Base-by-base conservation (phyloP, 2,113 vertebrate species). In the Phoxinus phoxinus region DNA sequence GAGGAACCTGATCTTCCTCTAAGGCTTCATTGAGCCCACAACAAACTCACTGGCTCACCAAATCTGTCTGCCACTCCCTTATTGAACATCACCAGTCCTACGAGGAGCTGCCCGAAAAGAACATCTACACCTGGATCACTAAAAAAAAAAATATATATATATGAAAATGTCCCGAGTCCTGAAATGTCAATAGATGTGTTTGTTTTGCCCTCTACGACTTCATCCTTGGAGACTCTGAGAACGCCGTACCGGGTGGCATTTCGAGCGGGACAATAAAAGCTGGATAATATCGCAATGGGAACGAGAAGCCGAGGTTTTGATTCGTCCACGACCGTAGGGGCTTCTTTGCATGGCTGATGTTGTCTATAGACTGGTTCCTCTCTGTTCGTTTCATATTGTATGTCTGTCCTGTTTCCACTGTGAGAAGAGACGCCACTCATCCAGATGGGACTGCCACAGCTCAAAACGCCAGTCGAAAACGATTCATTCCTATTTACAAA, bases 41-140 rank as follows among this genome's bases (percentile, higher is more conserved):
- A 86, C 65, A n/a, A 69, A 84, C 83, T 80, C 87, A 87, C 84
- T 84, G 84, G 81, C 87, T 86, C 90, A 69, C 15, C 11, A 81
- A 71, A 85, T 74, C 77, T 53, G 90, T 89, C 86, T 87, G 69
- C 80, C 86, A 73, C 21, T 73, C 78, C 17, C 86, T 84, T 84
- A 76, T 79, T 51, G 80, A 86, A 78, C 76, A 85, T 83, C 85
- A 83, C 87, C 87, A 32, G 5, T 83, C 82, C 44, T 74, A 41
- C 12, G 76, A 89, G 81, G 84, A 76, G 75, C 77, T 72, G 76
- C 78, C 75, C 65, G 35, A 74, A 85, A 87, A 84, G 53, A 80
- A 76, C 51, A 53, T 77, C n/a, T 72, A 81, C 75, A 87, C 86
- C 85, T 88, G 85, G 61, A 86, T 59, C 65, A 67, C 61, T 84